Conservation (phyloP, 2,797 vertebrate species). For the Anguilla marmorata region DNA sequence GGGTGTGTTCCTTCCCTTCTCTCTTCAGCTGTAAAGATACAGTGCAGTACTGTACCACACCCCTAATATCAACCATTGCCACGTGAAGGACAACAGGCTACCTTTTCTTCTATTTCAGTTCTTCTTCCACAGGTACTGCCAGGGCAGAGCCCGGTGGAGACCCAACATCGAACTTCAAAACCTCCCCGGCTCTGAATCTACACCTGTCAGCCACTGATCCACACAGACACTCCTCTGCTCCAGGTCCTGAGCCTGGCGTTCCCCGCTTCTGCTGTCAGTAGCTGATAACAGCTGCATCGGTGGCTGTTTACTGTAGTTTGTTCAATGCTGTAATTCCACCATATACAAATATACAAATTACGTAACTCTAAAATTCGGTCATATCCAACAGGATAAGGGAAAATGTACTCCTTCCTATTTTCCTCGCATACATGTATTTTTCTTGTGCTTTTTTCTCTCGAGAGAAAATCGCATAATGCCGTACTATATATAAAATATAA, state of each 20-base stretch:
- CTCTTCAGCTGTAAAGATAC: not conserved
- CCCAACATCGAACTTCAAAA: not conserved
- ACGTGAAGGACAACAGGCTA: not conserved
- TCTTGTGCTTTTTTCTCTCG: not conserved
- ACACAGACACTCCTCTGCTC: not conserved
- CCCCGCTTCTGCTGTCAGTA: not conserved
- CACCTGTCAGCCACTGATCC: not conserved
- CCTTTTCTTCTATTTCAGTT: not conserved
- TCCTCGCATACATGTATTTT: not conserved
- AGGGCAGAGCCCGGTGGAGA: not conserved
- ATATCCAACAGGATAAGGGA: not conserved
- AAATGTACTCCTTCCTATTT: not conserved
- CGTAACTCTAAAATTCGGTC: not conserved
- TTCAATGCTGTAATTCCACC: not conserved
- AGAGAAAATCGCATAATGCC: not conserved
- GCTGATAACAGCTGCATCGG: not conserved
- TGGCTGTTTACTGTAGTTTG: not conserved
- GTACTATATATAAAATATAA: not conserved
- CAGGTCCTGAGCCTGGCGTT: not conserved
- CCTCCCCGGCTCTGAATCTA: not conserved
- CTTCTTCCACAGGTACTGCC: slow-evolving; percentile 3
- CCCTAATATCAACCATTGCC: not conserved
- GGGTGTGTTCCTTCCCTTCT: not conserved
- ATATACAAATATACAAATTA: not conserved
- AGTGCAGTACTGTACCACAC: not conserved